Evolutionary conservation across 2,113 vertebrate genomes (phyloP).

Genomic region (Sinocyclocheilus anshuiensis): DNA sequence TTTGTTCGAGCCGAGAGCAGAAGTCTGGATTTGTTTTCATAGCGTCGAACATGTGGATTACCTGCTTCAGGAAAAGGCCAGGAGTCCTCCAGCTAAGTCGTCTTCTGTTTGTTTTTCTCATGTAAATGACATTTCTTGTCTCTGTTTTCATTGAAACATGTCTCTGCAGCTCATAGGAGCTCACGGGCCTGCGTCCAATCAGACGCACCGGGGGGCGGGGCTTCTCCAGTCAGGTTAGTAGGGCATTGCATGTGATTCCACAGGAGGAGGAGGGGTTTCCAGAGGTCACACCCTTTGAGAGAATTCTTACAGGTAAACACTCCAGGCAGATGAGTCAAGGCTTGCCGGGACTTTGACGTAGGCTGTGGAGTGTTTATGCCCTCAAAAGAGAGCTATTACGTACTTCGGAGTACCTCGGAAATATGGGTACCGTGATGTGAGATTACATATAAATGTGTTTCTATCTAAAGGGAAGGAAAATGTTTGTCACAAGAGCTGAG

Average conservation of each 20-base stretch:
- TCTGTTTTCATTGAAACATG: conserved; percentile 51
- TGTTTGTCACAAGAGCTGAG: conserved; percentile 17
- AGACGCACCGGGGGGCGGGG: conserved; percentile 44
- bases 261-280: conserved; percentile 45
- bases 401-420: not conserved
- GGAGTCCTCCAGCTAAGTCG: not conserved
- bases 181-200: conserved; percentile 52
- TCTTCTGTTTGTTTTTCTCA: conserved; percentile 45
- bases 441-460: conserved; percentile 41
- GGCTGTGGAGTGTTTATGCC: conserved; percentile 21
- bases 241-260: conserved; percentile 58
- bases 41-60: not conserved
- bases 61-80: not conserved
- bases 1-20: not conserved
- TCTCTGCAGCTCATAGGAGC: conserved; percentile 15
- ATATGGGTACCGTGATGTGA: conserved; percentile 15
- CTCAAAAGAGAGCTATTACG: conserved; percentile 27
- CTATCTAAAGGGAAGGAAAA: conserved; percentile 8
- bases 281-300: conserved; percentile 59
- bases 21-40: conserved; percentile 27
- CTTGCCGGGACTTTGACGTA: conserved; percentile 56
- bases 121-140: conserved; percentile 49
- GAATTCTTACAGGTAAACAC: conserved; percentile 59
- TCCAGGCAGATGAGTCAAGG: conserved; percentile 40
- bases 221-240: conserved; percentile 64